These are phyloP conservation scores for Elysia crispata DNA, from an alignment of 2,888 invertebrate genomes.

Conservation along the genomic window DNA sequence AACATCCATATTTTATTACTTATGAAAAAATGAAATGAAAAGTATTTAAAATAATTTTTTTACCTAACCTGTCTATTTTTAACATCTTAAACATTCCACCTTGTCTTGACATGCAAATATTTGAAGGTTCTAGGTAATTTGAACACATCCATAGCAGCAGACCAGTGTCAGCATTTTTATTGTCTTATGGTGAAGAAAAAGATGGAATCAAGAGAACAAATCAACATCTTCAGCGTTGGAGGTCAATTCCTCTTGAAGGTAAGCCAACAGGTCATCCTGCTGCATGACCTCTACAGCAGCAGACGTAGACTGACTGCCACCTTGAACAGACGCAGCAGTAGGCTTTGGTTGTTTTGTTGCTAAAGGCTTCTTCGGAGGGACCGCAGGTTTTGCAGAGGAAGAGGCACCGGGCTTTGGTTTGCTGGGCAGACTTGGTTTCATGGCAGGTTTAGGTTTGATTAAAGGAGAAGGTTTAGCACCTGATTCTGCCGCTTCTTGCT, in stretches of 20 bases:
- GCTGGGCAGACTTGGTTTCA: constrained; percentile 37
- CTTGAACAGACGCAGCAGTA: neutral
- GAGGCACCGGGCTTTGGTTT: constrained; percentile 19
- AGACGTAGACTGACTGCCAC: neutral
- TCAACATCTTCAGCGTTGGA: constrained; percentile 59
- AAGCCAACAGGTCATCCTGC: constrained; percentile 65
- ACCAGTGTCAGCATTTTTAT: neutral
- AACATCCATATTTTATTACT: too few species aligned
- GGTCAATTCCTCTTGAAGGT: constrained; percentile 60
- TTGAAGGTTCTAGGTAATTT: too few species aligned
- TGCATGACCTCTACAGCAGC: constrained; percentile 38
- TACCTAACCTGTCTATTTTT: too few species aligned
- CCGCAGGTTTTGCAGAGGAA: constrained; percentile 2
- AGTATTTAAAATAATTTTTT: too few species aligned
- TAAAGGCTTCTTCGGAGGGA: constrained; percentile 51
- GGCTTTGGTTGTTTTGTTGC: constrained; percentile 45
- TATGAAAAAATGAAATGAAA: too few species aligned
- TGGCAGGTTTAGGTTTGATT: constrained; percentile 24
- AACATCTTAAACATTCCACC: too few species aligned
- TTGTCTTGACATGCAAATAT: too few species aligned
- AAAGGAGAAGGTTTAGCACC: constrained; percentile 21
- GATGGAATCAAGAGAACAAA: constrained; percentile 58
- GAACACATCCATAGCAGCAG: neutral
- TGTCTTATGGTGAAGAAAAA: neutral
- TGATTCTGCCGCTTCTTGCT: neutral